phyloP scores from a whole-genome alignment of 2,797 vertebrate genomes.

The Trichosurus vulpecula region DNA sequence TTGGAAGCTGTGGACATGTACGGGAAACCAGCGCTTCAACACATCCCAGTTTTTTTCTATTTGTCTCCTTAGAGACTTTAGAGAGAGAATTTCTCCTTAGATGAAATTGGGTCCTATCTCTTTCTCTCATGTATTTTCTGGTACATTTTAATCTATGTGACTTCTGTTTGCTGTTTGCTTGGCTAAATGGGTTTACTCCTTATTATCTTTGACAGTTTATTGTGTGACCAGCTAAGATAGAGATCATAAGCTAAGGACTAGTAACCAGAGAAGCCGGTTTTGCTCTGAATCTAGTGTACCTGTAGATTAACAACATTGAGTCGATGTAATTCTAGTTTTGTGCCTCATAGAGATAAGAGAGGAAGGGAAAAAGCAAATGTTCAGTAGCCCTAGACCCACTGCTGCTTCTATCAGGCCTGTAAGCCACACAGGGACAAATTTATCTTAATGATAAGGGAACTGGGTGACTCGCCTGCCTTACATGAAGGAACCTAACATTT shows the following conservation, averaged over 20 bases:
- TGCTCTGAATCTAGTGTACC: background rate
- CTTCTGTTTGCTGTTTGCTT: background rate
- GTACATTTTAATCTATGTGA: background rate
- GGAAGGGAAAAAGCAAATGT: background rate
- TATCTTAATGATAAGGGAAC: background rate
- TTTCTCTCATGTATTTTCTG: background rate
- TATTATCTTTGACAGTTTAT: background rate
- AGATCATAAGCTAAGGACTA: background rate
- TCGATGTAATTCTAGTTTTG: background rate
- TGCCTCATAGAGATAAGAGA: background rate
- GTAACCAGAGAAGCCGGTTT: background rate
- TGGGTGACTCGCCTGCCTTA: background rate
- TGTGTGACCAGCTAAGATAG: background rate
- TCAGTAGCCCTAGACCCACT: background rate
- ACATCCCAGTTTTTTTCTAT: background rate
- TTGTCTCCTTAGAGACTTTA: background rate
- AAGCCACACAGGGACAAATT: background rate
- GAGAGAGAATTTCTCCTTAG: background rate
- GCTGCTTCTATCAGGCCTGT: background rate
- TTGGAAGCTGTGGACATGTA: background rate
- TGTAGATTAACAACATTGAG: background rate
- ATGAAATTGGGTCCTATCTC: background rate
- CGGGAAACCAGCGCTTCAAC: background rate
- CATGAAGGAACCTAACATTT: background rate
- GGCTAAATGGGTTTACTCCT: background rate